Conservation (phyloP, 2,888 invertebrate genomes). For the Agrotis segetum region DNA sequence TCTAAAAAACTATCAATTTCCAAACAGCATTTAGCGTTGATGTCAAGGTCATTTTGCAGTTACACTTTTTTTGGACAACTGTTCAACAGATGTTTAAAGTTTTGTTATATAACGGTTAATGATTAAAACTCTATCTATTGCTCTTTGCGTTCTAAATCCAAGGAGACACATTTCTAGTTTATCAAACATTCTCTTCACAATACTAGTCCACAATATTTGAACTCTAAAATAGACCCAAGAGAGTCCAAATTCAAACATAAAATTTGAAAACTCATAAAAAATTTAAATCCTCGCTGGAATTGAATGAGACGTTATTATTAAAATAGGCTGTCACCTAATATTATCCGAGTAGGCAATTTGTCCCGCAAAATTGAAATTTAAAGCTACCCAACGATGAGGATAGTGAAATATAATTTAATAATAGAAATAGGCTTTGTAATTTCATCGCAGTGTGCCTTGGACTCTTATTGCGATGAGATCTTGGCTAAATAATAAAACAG, state of each 20-base stretch:
- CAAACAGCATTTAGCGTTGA: too few relatives aligned
- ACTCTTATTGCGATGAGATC: neutral
- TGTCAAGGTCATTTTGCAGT: too few relatives aligned
- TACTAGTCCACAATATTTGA: neutral
- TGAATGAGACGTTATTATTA: conserved; percentile 12
- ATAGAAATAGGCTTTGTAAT: neutral
- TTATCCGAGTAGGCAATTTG: conserved; percentile 11
- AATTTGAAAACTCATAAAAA: neutral
- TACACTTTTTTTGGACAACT: too few relatives aligned
- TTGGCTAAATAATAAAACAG: neutral
- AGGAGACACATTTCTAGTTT: neutral
- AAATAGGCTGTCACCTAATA: conserved; percentile 10
- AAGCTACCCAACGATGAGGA: conserved; percentile 4
- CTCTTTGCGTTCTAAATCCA: too few relatives aligned
- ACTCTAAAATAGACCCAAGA: neutral
- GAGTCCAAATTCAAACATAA: neutral
- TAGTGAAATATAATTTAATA: conserved; percentile 18
- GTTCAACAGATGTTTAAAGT: too few relatives aligned
- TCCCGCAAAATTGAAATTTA: conserved; percentile 40
- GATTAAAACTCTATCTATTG: too few relatives aligned
- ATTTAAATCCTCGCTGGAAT: neutral
- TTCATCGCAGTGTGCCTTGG: neutral
- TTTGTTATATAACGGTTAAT: too few relatives aligned
- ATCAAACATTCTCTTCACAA: neutral
- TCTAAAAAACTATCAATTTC: too few relatives aligned